A percentile compares a stretch with the other conserved stretches of the same genome.
Evolutionary conservation across 1,140 invertebrate species (phyloP).

Genomic region (Plodia interpunctella): DNA sequence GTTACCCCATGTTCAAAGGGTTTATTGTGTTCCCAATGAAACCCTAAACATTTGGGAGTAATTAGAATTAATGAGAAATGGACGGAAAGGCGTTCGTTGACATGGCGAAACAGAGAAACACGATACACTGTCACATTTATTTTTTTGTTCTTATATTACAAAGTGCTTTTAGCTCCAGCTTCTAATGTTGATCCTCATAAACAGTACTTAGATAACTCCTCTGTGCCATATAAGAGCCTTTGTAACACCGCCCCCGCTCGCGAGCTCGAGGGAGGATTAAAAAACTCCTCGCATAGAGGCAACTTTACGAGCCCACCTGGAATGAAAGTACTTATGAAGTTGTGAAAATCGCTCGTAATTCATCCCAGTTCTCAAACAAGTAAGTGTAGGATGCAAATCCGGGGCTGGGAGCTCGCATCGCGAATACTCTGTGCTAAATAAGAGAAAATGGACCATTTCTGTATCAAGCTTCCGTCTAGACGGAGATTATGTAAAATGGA

Average conservation of each 20-base stretch:
- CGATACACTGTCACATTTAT: slow-evolving; percentile 25
- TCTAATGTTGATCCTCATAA: background rate
- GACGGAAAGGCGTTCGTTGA: slow-evolving; percentile 48
- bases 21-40: slow-evolving; percentile 33
- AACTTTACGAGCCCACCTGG: slow-evolving; percentile 29
- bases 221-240: slow-evolving; percentile 1
- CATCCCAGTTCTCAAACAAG: slow-evolving; percentile 38
- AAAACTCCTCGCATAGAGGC: slow-evolving; percentile 24
- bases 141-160: background rate
- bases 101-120: slow-evolving; percentile 34
- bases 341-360: slow-evolving; percentile 40
- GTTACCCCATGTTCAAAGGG: slow-evolving; percentile 26
- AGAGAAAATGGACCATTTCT: slow-evolving; percentile 36
- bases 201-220: slow-evolving; percentile 4
- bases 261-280: slow-evolving; percentile 28
- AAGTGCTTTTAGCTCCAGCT: background rate
- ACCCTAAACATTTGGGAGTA: slow-evolving; percentile 54
- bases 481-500: slow-evolving; percentile 67
- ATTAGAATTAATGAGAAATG: slow-evolving; percentile 67
- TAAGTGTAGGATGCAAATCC: slow-evolving; percentile 38
- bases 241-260: slow-evolving; percentile 4
- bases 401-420: slow-evolving; percentile 18
- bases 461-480: slow-evolving; percentile 62
- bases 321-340: slow-evolving; percentile 34
- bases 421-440: slow-evolving; percentile 30